Evolutionary conservation across 2,797 vertebrate genomes (phyloP).

Genomic region (Bovichtus variegatus): DNA sequence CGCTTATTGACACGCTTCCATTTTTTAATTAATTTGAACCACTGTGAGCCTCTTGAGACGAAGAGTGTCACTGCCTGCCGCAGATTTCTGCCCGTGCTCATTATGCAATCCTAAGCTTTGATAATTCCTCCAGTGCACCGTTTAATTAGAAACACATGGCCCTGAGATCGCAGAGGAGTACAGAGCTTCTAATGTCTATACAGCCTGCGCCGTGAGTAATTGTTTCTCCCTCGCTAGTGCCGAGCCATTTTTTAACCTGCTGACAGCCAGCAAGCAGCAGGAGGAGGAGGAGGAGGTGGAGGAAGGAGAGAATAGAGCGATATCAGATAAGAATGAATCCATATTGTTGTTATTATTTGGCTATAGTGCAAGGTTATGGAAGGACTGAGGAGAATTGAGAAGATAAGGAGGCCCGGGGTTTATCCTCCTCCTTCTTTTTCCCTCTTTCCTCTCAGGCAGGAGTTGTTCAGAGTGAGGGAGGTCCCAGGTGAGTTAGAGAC

Average conservation of each 20-base stretch:
- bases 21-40: slow-evolving; percentile 69
- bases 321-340: slow-evolving; percentile 37
- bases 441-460: slow-evolving; percentile 34
- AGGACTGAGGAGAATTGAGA: slow-evolving; percentile 13
- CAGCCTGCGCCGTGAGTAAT: slow-evolving; percentile 83
- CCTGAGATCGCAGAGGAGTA: slow-evolving; percentile 71
- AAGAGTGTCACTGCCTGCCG: slow-evolving; percentile 71
- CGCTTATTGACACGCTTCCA: slow-evolving; percentile 63
- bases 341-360: slow-evolving; percentile 32
- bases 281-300: slow-evolving; percentile 32
- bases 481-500: slow-evolving; percentile 80
- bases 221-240: slow-evolving; percentile 78
- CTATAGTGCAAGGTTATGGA: slow-evolving; percentile 6
- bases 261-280: slow-evolving; percentile 75
- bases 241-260: slow-evolving; percentile 83
- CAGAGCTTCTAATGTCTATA: slow-evolving; percentile 75
- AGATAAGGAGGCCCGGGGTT: slow-evolving; percentile 37
- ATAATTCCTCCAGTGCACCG: slow-evolving; percentile 79
- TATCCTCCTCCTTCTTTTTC: background rate
- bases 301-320: slow-evolving; percentile 31
- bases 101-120: slow-evolving; percentile 82
- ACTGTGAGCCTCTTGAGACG: slow-evolving; percentile 63
- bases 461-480: slow-evolving; percentile 70
- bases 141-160: slow-evolving; percentile 87
- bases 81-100: slow-evolving; percentile 74